Percentiles rank a stretch among this genome's conserved stretches.
Conservation (phyloP, 2,888 invertebrate species). For the Lysandra bellargus region DNA sequence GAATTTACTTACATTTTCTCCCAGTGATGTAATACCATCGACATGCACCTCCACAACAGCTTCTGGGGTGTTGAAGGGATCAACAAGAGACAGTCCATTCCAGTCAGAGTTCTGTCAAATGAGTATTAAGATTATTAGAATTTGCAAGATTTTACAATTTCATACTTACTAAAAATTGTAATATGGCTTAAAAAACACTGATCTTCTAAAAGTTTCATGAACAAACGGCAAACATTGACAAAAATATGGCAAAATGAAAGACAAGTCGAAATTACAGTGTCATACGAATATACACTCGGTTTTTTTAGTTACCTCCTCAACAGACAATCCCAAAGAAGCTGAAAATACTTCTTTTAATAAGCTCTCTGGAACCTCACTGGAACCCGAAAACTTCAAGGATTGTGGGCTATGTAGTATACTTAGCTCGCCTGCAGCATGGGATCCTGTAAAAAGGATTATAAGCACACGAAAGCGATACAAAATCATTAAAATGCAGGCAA, state of each 20-base stretch:
- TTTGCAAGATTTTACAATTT: neutral
- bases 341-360: conserved; percentile 85
- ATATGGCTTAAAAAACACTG: no score
- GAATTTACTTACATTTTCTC: conserved; percentile 59
- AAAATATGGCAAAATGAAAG: neutral
- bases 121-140: no score
- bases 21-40: conserved; percentile 83
- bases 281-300: neutral
- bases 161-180: no score
- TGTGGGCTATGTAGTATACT: conserved; percentile 84
- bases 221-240: neutral
- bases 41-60: conserved; percentile 85
- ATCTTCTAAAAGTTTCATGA: neutral
- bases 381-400: conserved; percentile 85
- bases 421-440: conserved; percentile 83
- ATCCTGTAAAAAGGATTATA: conserved; percentile 55
- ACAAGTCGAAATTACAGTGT: neutral
- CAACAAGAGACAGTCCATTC: conserved; percentile 83
- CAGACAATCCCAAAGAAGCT: conserved; percentile 86
- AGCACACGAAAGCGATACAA: conserved; percentile 19
- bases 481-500: conserved; percentile 31
- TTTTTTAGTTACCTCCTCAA: conserved; percentile 79
- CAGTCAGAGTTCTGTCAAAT: conserved; percentile 81
- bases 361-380: conserved; percentile 82
- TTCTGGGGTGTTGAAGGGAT: conserved; percentile 88